phyloP scores from a whole-genome alignment of 37 sponge, comb jelly and placozoan genomes.

The Halichondria panicea region DNA sequence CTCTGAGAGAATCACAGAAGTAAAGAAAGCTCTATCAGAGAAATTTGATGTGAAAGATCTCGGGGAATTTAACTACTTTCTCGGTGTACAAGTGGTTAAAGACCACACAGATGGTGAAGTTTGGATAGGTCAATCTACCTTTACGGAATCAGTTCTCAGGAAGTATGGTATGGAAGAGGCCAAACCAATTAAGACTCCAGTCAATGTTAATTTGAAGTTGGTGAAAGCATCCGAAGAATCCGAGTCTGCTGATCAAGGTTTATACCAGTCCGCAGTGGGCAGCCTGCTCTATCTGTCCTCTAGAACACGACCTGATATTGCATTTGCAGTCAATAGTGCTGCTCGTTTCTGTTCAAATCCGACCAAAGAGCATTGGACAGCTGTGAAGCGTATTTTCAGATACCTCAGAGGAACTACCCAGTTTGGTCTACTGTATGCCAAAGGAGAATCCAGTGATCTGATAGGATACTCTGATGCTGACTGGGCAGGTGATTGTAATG shows the following conservation, averaged over 20 bases:
- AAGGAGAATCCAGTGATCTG: conserved; percentile 7
- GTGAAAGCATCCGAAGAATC: conserved; percentile 11
- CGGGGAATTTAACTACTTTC: too few species aligned
- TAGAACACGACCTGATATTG: conserved; percentile 50
- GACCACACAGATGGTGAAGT: too few species aligned
- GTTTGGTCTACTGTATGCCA: conserved; percentile 24
- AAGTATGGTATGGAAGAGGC: too few species aligned
- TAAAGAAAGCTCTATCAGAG: too few species aligned
- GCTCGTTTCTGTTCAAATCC: conserved; percentile 30
- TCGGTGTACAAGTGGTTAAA: too few species aligned
- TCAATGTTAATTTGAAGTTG: too few species aligned
- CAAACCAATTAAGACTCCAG: too few species aligned
- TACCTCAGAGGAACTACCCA: conserved; percentile 37
- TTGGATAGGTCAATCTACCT: too few species aligned
- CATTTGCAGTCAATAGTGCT: conserved; percentile 27
- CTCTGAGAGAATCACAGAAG: too few species aligned
- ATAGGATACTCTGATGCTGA: conserved; percentile 63
- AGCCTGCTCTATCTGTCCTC: conserved; percentile 39
- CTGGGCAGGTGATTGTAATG: conserved; percentile 45
- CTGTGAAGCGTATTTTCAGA: conserved; percentile 36
- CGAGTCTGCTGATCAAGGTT: conserved; percentile 10
- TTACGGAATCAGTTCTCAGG: background rate
- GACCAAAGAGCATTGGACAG: conserved; percentile 28
- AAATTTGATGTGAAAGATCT: too few species aligned
- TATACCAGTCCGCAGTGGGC: conserved; percentile 22